These are phyloP conservation scores for Neoscelio sp. DNA, from an alignment of 2,888 invertebrate genomes.

Conservation along the genomic window DNA sequence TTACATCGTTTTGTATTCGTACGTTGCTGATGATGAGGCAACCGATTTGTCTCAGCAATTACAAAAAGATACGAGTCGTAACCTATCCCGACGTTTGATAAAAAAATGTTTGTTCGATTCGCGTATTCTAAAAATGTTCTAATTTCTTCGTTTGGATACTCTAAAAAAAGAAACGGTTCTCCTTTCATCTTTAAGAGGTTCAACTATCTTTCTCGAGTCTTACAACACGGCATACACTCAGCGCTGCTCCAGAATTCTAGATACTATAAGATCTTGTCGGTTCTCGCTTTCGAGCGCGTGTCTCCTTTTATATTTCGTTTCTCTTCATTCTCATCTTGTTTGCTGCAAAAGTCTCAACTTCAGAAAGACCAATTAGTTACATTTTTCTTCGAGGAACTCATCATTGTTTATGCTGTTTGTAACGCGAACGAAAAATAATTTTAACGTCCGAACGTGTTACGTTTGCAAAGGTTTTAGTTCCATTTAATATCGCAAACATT, in stretches of 20 bases:
- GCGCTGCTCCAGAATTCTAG: conserved; percentile 81
- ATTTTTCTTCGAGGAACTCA: conserved; percentile 78
- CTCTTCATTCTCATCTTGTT: conserved; percentile 75
- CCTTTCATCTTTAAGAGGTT: conserved; percentile 79
- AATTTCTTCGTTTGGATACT: conserved; percentile 80
- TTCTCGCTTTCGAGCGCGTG: conserved; percentile 69
- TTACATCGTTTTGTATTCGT: conserved; percentile 20
- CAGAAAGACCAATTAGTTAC: conserved; percentile 82
- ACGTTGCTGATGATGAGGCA: conserved; percentile 4
- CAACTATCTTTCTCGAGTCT: conserved; percentile 81
- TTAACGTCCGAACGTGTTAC: conserved; percentile 13
- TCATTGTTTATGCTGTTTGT: conserved; percentile 75
- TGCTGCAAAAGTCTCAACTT: conserved; percentile 78
- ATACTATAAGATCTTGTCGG: conserved; percentile 76
- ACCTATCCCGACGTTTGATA: conserved; percentile 11
- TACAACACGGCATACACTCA: conserved; percentile 79
- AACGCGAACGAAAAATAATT: conserved; percentile 31
- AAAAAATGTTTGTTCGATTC: conserved; percentile 61
- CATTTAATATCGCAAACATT: conserved; percentile 6
- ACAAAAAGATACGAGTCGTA: not conserved
- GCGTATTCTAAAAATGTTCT: conserved; percentile 71
- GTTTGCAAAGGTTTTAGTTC: too few species aligned
- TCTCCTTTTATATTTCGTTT: conserved; percentile 67
- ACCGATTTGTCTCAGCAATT: conserved; percentile 12
- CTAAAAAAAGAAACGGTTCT: conserved; percentile 77